Percentiles rank a stretch among this genome's conserved stretches.
Evolutionary conservation across 2,797 vertebrate genomes (phyloP).

Genomic region (Schizopygopsis malacanthus): DNA sequence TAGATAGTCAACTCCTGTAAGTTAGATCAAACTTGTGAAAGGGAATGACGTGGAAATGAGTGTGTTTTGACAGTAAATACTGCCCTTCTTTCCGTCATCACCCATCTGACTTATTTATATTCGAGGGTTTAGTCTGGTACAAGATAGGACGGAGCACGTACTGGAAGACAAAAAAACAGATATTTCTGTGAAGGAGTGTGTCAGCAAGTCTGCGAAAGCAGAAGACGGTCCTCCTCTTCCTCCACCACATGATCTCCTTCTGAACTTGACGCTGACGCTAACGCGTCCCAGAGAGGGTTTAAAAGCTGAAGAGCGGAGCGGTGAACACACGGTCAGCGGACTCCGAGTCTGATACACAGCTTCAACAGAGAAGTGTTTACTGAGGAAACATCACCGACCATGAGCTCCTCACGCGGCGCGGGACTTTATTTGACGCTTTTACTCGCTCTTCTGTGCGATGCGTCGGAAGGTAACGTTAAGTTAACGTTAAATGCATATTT

Average conservation of each 20-base stretch:
- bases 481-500: slow-evolving; percentile 10
- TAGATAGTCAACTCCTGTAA: too few species aligned
- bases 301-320: slow-evolving; percentile 15
- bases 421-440: slow-evolving; percentile 35
- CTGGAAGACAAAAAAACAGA: background rate
- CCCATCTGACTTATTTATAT: background rate
- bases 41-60: background rate
- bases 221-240: background rate
- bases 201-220: background rate
- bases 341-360: too few species aligned
- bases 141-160: background rate
- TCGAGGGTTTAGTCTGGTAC: background rate
- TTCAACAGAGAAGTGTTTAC: background rate
- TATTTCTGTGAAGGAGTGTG: background rate
- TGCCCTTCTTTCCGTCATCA: background rate
- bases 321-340: background rate
- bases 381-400: background rate
- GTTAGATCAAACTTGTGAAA: background rate
- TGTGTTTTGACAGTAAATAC: background rate
- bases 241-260: background rate
- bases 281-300: background rate
- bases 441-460: slow-evolving; percentile 16
- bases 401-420: background rate
- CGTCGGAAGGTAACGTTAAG: slow-evolving; percentile 38
- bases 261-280: background rate